Base-by-base conservation (phyloP, 2,113 vertebrate species). In the Tachysurus vachellii region DNA sequence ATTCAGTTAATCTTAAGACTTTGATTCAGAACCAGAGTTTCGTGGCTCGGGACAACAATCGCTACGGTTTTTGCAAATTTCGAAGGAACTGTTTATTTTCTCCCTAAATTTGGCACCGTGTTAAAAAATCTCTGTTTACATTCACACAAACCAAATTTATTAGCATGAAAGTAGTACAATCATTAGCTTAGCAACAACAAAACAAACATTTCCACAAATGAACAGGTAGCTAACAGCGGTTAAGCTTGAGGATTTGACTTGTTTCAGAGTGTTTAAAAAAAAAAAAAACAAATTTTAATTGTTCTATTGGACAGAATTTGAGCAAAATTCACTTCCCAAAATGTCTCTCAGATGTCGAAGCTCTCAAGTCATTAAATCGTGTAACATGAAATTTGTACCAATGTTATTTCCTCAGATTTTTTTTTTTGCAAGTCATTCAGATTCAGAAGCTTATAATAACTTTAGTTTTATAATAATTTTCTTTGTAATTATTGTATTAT, bases 11-110 rank as follows among this genome's bases (percentile, higher is more conserved):
- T 62, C 70, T 50, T 62, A 7, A 23, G 19, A 84, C 53, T 87
- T 91, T 75, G 70, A 73, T 13, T 77, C 75, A n/a, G n/a, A 77
- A 28, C 50, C 50, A 54, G 75, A 77, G 26, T 77, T 77, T 54
- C 75, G 61, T 57, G 79, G 79, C 79, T 81, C 21, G 0, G 13
- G 31, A 26, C 6, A 11, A 5, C 5, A 1, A 31, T 3, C 12
- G 17, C 17, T 80, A 47, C 13, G 47, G 42, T 28, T 54, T 36
- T 28, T 54, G 50, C 75, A 8, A 31, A 80, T 80, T 80, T 80
- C 4, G 3, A 56, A 10, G 77, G 54, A 36, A 57, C 28, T 80
- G 53, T 80, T 59, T 80, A 28, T 36, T 9, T 57, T 59, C 21
- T 42, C 1, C 1, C 9, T 42, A 14, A 42, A 61, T 1, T 23